A percentile compares a stretch with the other conserved stretches of the same genome.
Evolutionary conservation across 2,113 vertebrate genomes (phyloP).

Genomic region (Cryptoleucopteryx plumbea): DNA sequence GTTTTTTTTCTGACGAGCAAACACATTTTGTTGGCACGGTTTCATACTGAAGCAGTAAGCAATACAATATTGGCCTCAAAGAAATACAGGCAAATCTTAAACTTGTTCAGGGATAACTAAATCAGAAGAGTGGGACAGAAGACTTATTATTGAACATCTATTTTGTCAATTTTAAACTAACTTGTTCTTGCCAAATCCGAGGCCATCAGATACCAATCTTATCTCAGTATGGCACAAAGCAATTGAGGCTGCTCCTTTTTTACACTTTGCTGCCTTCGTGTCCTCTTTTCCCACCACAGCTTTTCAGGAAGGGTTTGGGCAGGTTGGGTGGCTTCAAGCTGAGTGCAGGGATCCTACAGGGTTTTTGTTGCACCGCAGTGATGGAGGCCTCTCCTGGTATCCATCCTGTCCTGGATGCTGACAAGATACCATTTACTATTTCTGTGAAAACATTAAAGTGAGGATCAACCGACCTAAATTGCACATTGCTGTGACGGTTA

Average conservation of each 20-base stretch:
- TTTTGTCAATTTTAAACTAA: not conserved
- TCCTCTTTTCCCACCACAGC: not conserved
- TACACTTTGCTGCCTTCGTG: fast-evolving
- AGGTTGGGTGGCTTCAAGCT: fast-evolving
- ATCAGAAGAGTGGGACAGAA: not conserved
- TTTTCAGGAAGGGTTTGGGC: not conserved
- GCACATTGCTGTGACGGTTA: fast-evolving
- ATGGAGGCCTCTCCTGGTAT: not conserved
- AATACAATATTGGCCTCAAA: not conserved
- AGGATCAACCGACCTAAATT: not conserved
- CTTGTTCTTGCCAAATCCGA: not conserved
- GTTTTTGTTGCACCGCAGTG: fast-evolving
- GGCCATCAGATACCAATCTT: not conserved
- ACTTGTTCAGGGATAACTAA: not conserved
- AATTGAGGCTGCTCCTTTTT: not conserved
- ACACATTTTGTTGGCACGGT: fast-evolving
- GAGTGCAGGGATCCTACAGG: not conserved
- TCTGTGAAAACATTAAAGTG: not conserved
- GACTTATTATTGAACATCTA: not conserved
- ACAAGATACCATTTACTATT: not conserved
- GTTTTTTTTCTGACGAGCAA: not conserved
- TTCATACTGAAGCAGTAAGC: not conserved
- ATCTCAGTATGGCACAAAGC: not conserved
- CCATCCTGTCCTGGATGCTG: not conserved
- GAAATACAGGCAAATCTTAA: not conserved